phyloP scores from a whole-genome alignment of 2,113 vertebrate genomes.

The Sapajus apella region DNA sequence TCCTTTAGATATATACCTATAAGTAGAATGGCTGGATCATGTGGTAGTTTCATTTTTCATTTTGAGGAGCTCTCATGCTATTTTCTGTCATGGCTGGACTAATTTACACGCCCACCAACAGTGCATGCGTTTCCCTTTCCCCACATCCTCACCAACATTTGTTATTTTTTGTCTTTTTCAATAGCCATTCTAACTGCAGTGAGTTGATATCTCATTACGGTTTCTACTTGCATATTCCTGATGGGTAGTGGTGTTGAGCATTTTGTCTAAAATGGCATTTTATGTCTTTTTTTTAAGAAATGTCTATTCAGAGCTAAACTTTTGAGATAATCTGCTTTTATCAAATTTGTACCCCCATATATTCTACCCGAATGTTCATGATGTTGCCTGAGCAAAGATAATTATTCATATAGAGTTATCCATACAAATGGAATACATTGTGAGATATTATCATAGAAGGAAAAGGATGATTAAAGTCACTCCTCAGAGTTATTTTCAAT shows the following conservation, averaged over 20 bases:
- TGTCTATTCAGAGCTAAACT: background rate
- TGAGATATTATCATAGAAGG: background rate
- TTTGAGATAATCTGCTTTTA: background rate
- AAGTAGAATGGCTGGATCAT: background rate
- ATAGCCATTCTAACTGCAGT: background rate
- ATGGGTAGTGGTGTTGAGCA: background rate
- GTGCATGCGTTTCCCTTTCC: background rate
- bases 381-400: background rate
- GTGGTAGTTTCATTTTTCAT: background rate
- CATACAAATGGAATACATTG: background rate
- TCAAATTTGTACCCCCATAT: background rate
- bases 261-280: background rate
- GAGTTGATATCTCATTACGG: background rate
- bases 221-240: background rate
- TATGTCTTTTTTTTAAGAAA: background rate
- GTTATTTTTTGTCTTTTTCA: background rate
- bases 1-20: background rate
- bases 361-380: background rate
- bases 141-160: background rate
- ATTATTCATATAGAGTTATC: background rate
- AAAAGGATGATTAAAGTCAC: background rate
- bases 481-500: constrained; percentile 9
- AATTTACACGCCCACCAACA: background rate
- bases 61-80: background rate
- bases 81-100: background rate